Conservation (phyloP, 1,140 invertebrate species). For the Nixonia krombeini region DNA sequence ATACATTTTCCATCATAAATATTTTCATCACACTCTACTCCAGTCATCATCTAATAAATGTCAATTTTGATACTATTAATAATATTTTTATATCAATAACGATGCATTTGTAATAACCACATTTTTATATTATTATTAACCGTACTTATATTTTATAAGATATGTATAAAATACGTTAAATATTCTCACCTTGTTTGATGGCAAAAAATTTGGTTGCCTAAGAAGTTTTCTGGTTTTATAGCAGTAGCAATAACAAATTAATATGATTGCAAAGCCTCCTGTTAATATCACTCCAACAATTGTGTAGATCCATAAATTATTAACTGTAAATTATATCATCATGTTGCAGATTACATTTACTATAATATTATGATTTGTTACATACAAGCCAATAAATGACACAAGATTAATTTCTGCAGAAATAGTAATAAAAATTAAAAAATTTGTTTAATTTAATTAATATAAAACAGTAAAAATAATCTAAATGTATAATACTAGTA, state of each 20-base stretch:
- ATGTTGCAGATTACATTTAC: too few species aligned
- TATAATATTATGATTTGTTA: too few species aligned
- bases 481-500: too few species aligned
- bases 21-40: conserved; percentile 78
- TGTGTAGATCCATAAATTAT: conserved; percentile 75
- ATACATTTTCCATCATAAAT: conserved; percentile 77
- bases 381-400: too few species aligned
- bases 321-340: conserved; percentile 59
- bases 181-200: conserved; percentile 63
- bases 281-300: conserved; percentile 71
- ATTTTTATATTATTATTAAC: conserved; percentile 3
- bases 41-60: conserved; percentile 60
- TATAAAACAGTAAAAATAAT: not conserved
- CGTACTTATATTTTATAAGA: too few species aligned
- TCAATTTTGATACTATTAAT: too few species aligned
- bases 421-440: conserved; percentile 3
- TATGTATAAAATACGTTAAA: too few species aligned
- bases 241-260: conserved; percentile 69
- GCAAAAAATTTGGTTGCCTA: conserved; percentile 63
- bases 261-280: conserved; percentile 69
- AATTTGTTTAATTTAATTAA: conserved; percentile 11
- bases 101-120: too few species aligned
- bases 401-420: too few species aligned
- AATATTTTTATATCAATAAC: too few species aligned
- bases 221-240: conserved; percentile 61